Evolutionary conservation across 1,140 invertebrate species (phyloP).

Genomic region (Camponotus pennsylvanicus): DNA sequence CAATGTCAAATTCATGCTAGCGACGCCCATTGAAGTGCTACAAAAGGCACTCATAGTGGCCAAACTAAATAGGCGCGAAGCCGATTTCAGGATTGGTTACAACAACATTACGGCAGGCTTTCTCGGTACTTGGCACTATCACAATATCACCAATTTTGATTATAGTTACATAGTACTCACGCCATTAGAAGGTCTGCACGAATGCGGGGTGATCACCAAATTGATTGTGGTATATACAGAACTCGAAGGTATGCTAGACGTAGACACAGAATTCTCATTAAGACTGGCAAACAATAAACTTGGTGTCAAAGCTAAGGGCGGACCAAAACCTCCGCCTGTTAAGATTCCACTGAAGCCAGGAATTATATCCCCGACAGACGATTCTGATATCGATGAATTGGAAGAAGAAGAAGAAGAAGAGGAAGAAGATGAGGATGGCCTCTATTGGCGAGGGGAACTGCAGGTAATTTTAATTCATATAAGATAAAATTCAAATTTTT

Average conservation of each 20-base stretch:
- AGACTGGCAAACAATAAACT: conserved; percentile 89
- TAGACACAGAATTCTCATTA: conserved; percentile 90
- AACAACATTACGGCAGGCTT: conserved; percentile 92
- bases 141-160: conserved; percentile 90
- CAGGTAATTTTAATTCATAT: conserved; percentile 82
- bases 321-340: conserved; percentile 79
- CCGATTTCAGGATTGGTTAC: conserved; percentile 91
- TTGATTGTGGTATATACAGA: conserved; percentile 85
- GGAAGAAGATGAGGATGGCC: conserved; percentile 82
- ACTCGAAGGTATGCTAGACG: conserved; percentile 82
- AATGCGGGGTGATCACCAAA: conserved; percentile 91
- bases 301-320: conserved; percentile 77
- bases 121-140: conserved; percentile 91
- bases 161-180: conserved; percentile 92
- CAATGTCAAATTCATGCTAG: conserved; percentile 90
- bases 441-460: conserved; percentile 87
- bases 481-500: background rate
- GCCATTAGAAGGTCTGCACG: conserved; percentile 90
- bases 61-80: conserved; percentile 88
- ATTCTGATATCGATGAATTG: background rate
- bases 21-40: conserved; percentile 90
- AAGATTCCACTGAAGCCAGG: conserved; percentile 70
- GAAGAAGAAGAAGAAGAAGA: conserved; percentile 65
- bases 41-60: conserved; percentile 88
- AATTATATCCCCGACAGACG: background rate